Base-by-base conservation (phyloP, 1,140 invertebrate genomes). In the Lysiphlebus fabarum region DNA sequence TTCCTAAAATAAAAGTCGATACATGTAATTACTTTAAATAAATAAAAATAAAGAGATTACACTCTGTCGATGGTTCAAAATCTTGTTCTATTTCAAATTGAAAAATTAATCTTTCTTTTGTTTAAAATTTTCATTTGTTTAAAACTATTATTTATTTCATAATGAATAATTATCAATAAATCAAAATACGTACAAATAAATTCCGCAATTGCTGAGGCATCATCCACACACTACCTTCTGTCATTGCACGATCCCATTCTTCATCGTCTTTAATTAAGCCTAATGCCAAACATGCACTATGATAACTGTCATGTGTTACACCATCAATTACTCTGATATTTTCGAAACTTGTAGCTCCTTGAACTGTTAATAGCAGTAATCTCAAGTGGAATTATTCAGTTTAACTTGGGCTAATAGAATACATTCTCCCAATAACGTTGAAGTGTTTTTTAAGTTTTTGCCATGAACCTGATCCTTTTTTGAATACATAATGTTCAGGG, bases 221-320 rank as follows among this genome's bases (percentile, higher is more conserved):
- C 57, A 59, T 59, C 49, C 48, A 59, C 0, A 53, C 41, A 12
- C 40, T 40, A 10, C 48, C 48, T 53, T 53, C 49, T 36, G 17
- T 17, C 37, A 59, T 53, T n/a, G 57, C 49, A 34, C 48, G 7
- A 34, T 42, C 12, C 57, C 49, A 59, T 36, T 59, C 57, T 7
- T 59, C 57, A 14, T 59, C 57, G 38, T 59, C 49, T 51, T 59
- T 48, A 41, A 59, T 59, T 42, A 59, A 51, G 7, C 57, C 57
- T 43, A 50, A 43, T 42, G 48, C 40, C 40, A 59, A 42, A 14
- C 57, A 59, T 33, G 57, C 41, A 53, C 7, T 48, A 17, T 14
- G 12, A 59, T 26, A 59, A 8, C 48, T 53, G 7, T 14, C 6
- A 1, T 34, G 5, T 14, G 33, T n/a, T 44, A 36, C 9, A n/a